Evolutionary conservation across 2,113 vertebrate species (phyloP).

Genomic region (Sprattus sprattus): DNA sequence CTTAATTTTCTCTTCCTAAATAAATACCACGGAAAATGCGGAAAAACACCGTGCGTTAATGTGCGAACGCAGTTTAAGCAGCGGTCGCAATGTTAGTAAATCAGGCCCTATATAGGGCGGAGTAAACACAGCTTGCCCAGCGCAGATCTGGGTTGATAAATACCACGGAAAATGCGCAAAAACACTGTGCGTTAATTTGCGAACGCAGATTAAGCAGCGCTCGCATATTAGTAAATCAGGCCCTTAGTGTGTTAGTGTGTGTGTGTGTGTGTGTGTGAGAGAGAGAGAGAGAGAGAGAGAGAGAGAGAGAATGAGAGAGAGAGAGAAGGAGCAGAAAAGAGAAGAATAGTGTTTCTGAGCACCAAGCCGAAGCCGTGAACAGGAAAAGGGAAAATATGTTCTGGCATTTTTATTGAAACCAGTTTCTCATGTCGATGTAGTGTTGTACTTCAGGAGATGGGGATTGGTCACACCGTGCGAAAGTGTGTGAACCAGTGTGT

Average conservation of each 20-base stretch:
- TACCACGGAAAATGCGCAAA: too few species aligned
- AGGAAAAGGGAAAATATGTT: conserved; percentile 27
- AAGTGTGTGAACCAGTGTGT: neutral
- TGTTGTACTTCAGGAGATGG: conserved; percentile 22
- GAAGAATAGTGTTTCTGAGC: neutral
- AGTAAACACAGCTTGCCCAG: too few species aligned
- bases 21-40: too few species aligned
- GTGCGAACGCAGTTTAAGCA: too few species aligned
- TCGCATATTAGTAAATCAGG: too few species aligned
- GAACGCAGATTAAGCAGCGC: too few species aligned
- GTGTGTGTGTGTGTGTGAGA: neutral
- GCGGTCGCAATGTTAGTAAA: too few species aligned
- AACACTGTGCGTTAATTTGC: too few species aligned
- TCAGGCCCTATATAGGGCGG: too few species aligned
- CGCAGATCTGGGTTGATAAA: too few species aligned
- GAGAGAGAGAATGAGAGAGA: conserved; percentile 24
- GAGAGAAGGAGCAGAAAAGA: conserved; percentile 23
- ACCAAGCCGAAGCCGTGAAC: neutral
- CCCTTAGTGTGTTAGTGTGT: neutral
- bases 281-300: conserved; percentile 25
- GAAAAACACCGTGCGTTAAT: too few species aligned
- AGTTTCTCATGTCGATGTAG: conserved; percentile 23
- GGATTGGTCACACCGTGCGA: conserved; percentile 20
- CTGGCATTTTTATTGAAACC: conserved; percentile 36
- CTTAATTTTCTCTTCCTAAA: too few species aligned